Evolutionary conservation across 2,888 invertebrate genomes (phyloP).

Genomic region (Macaria notata): DNA sequence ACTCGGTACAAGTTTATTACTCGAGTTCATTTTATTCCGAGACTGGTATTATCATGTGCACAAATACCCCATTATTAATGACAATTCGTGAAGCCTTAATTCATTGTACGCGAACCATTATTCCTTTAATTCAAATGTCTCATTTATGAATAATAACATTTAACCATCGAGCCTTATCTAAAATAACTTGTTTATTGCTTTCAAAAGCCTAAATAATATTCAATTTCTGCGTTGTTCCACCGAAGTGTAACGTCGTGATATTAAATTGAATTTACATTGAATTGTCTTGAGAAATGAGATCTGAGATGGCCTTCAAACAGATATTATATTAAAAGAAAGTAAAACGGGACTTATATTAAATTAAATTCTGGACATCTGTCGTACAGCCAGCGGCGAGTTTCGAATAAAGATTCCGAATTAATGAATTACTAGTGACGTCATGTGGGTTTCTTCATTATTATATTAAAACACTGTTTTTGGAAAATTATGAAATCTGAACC

Average conservation of each 20-base stretch:
- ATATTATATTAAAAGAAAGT: slow-evolving; percentile 70
- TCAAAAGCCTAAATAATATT: slow-evolving; percentile 45
- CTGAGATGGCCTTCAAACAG: slow-evolving; percentile 43
- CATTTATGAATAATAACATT: slow-evolving; percentile 23
- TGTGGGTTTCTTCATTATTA: background rate
- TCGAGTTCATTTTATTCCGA: too few relatives aligned
- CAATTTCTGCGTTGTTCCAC: slow-evolving; percentile 42
- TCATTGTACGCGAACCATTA: background rate
- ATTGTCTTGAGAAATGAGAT: slow-evolving; percentile 54
- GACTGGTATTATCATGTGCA: too few relatives aligned
- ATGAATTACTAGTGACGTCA: slow-evolving; percentile 52
- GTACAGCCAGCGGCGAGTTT: slow-evolving; percentile 52
- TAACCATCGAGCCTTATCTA: slow-evolving; percentile 27
- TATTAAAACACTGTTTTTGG: too few relatives aligned
- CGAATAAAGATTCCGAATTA: slow-evolving; percentile 60
- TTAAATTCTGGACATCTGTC: slow-evolving; percentile 76
- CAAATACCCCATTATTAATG: too few relatives aligned
- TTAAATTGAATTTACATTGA: slow-evolving; percentile 63
- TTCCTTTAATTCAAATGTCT: slow-evolving; percentile 21
- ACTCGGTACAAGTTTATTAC: too few relatives aligned
- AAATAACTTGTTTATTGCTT: slow-evolving; percentile 48
- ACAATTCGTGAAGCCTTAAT: background rate
- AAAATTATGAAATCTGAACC: too few relatives aligned
- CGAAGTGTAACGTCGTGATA: slow-evolving; percentile 43
- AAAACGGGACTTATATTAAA: slow-evolving; percentile 65